Conservation (phyloP, 92 coral and sea anemone species). For the Blastomussa wellsi region DNA sequence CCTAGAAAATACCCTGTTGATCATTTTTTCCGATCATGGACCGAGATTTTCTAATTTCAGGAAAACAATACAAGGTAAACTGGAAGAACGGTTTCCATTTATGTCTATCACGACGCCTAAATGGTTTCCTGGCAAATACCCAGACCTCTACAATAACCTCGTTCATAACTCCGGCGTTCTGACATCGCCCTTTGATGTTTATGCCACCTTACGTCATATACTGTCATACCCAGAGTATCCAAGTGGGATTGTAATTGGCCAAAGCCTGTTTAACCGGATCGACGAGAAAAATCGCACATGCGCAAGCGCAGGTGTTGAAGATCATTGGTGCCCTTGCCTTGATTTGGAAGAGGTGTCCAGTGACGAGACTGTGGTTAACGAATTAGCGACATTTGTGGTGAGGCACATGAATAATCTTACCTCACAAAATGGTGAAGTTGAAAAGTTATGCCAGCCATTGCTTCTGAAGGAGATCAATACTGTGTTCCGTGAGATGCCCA, state of each 20-base stretch:
- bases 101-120: slow-evolving; percentile 63
- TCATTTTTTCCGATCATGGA: slow-evolving; percentile 83
- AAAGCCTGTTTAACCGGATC: slow-evolving; percentile 67
- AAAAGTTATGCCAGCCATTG: slow-evolving; percentile 44
- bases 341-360: slow-evolving; percentile 64
- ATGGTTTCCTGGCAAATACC: slow-evolving; percentile 68
- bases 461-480: slow-evolving; percentile 48
- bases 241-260: slow-evolving; percentile 51
- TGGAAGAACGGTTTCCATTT: slow-evolving; percentile 77
- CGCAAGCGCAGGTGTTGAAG: slow-evolving; percentile 67
- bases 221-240: slow-evolving; percentile 78
- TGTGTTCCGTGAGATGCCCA: slow-evolving; percentile 76
- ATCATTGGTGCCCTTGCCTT: slow-evolving; percentile 87
- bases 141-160: slow-evolving; percentile 44
- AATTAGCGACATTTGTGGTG: slow-evolving; percentile 60
- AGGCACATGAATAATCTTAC: slow-evolving; percentile 55
- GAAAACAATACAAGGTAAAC: slow-evolving; percentile 71
- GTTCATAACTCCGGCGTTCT: slow-evolving; percentile 60
- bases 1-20: slow-evolving; percentile 59
- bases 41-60: slow-evolving; percentile 61
- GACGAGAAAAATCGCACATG: slow-evolving; percentile 71
- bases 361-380: slow-evolving; percentile 50
- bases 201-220: slow-evolving; percentile 76
- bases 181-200: slow-evolving; percentile 86
- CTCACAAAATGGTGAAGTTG: slow-evolving; percentile 16